Evolutionary conservation across 1,140 invertebrate species (phyloP).

Genomic region (Hycleus cichorii): DNA sequence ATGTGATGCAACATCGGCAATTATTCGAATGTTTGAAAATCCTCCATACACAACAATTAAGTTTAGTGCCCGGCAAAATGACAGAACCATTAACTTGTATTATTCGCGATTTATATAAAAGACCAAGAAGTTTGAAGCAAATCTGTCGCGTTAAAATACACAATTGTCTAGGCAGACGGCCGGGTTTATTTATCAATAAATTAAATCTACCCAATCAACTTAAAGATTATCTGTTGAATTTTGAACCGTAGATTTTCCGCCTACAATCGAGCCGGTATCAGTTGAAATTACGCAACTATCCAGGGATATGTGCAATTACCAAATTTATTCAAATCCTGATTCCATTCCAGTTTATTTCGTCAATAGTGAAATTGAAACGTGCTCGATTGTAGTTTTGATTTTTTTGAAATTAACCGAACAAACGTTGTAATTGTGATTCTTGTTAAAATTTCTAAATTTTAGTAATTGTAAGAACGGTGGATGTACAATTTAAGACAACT

Average conservation of each 20-base stretch:
- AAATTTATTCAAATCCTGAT: neutral
- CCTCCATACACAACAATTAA: slow-evolving; percentile 57
- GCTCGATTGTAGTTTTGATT: too few relatives aligned
- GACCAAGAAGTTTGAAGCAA: slow-evolving; percentile 57
- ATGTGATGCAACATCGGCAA: slow-evolving; percentile 58
- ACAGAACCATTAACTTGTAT: slow-evolving; percentile 53
- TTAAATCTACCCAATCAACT: slow-evolving; percentile 57
- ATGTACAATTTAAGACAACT: neutral
- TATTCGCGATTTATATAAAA: slow-evolving; percentile 53
- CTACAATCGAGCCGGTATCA: too few relatives aligned
- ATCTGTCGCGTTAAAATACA: slow-evolving; percentile 59
- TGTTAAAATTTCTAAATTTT: slow-evolving; percentile 16
- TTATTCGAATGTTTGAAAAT: slow-evolving; percentile 55
- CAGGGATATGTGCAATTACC: too few relatives aligned
- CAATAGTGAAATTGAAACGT: too few relatives aligned
- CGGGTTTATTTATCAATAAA: slow-evolving; percentile 57
- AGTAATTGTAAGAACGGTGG: slow-evolving; percentile 6
- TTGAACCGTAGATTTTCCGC: slow-evolving; percentile 47
- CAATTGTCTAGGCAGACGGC: slow-evolving; percentile 50
- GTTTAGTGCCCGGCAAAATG: slow-evolving; percentile 55
- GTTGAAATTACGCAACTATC: too few relatives aligned
- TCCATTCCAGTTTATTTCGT: neutral
- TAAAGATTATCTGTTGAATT: slow-evolving; percentile 64
- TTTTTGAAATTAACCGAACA: too few relatives aligned
- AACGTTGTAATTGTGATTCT: slow-evolving; percentile 9